Percentiles rank a stretch among this genome's conserved stretches.
Evolutionary conservation across 2,888 invertebrate genomes (phyloP).

Genomic region (Coelinius sp.): DNA sequence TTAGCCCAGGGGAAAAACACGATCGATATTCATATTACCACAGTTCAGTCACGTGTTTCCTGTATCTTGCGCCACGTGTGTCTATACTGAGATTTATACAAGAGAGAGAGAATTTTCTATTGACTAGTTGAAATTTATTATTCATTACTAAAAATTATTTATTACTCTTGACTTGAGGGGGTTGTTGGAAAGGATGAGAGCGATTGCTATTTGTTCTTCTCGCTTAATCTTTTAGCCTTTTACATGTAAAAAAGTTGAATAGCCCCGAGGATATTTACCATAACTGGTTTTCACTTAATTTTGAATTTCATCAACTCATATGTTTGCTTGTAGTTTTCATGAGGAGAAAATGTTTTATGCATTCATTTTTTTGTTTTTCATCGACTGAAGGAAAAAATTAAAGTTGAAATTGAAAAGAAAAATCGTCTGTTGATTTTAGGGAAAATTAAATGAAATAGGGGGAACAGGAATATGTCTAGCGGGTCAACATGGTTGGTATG

Average conservation of each 20-base stretch:
- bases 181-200: no score
- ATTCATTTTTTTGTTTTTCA: constrained; percentile 6
- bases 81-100: neutral
- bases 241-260: no score
- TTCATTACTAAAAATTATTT: no score
- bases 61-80: neutral
- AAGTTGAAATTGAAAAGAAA: neutral
- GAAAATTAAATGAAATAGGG: neutral
- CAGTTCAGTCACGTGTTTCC: neutral
- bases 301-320: neutral
- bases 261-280: constrained; percentile 52
- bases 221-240: no score
- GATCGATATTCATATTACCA: neutral
- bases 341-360: neutral
- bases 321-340: neutral
- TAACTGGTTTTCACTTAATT: constrained; percentile 39
- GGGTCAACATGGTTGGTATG: neutral
- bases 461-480: neutral
- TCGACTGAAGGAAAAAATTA: neutral
- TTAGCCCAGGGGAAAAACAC: neutral
- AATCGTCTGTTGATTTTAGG: neutral
- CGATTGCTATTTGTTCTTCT: no score
- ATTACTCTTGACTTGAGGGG: no score
- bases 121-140: no score
- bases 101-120: no score